Base-by-base conservation (phyloP, 2,113 vertebrate genomes). In the Oceanodroma tethys region DNA sequence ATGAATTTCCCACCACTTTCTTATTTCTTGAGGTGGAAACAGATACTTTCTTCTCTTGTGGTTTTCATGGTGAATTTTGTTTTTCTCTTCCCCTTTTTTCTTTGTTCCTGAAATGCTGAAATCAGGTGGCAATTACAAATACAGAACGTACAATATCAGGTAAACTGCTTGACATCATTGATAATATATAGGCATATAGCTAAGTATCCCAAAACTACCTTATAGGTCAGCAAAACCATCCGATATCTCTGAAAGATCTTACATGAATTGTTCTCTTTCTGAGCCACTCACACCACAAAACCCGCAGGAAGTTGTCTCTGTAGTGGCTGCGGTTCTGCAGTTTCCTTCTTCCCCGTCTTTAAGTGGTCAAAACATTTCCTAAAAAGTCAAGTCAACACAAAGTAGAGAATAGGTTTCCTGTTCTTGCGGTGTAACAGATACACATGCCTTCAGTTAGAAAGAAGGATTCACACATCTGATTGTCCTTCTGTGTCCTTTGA, bases 261-360 rank as follows among this genome's bases (percentile, higher is more conserved):
- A 7, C 0, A 11, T 34, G 22, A 87, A 50, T 80, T 94, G 71
- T 94, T 95, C 86, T 52, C 38, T 79, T 96, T 80, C 88, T 42
- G 65, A 94, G 90, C 97, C 89, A 21, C 97, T 96, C 74, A 90
- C 93, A 93, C 97, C 97, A 97, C 86, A 97, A 95, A 97, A 96
- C 83, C 97, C 98, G 98, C 98, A 98, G 98, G 98, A 98, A 98
- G 97, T 96, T 95, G 90, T 98, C 81, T 97, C 81, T 93, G 62
- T 94, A 94, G 97, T 87, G 78, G 78, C 89, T 98, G 98, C 4
- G 97, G 98, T 98, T 98, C 88, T 90, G 86, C n/a, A 87, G 93
- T 94, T 98, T 98, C 98, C 98, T 95, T 58, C 93, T 97, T 92
- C 72, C 40, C 58, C 80, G 20, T 86, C 81, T 96, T 88, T 76